Evolutionary conservation across 2,888 invertebrate genomes (phyloP).

Genomic region (Phytoseiulus persimilis): DNA sequence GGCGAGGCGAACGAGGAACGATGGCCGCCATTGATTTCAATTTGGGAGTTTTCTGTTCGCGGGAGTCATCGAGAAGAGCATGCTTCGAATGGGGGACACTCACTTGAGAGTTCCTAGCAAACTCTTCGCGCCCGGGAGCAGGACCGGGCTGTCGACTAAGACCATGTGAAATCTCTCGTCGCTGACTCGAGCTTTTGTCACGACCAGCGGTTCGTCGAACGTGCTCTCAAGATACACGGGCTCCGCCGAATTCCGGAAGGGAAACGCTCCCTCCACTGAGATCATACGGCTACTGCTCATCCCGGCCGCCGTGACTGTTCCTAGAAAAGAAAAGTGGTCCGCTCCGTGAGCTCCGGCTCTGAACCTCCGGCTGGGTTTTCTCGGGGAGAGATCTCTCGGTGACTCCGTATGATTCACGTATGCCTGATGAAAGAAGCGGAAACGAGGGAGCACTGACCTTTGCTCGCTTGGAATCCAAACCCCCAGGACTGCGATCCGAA

Average conservation of each 20-base stretch:
- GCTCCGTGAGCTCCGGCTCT: too few relatives aligned
- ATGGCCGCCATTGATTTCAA: background rate
- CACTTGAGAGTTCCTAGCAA: constrained; percentile 35
- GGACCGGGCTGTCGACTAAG: constrained; percentile 17
- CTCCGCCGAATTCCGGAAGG: constrained; percentile 14
- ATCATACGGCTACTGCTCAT: constrained; percentile 13
- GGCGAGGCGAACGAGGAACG: background rate
- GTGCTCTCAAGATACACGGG: constrained; percentile 22
- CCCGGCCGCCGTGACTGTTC: constrained; percentile 37
- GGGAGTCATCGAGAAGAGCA: background rate
- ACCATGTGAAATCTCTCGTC: constrained; percentile 22
- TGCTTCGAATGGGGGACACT: background rate
- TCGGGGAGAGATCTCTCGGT: too few relatives aligned
- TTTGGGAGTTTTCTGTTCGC: background rate
- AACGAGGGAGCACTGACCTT: background rate
- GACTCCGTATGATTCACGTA: background rate
- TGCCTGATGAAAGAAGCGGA: background rate
- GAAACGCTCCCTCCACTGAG: constrained; percentile 29
- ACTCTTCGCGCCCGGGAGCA: constrained; percentile 25
- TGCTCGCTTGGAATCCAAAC: constrained; percentile 22
- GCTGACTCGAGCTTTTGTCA: background rate
- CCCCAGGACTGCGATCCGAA: background rate
- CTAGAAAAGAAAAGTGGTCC: background rate
- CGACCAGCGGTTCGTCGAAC: constrained; percentile 23
- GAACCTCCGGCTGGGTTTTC: too few relatives aligned